Conservation (phyloP, 2,797 vertebrate species). For the Sebastes itinus region DNA sequence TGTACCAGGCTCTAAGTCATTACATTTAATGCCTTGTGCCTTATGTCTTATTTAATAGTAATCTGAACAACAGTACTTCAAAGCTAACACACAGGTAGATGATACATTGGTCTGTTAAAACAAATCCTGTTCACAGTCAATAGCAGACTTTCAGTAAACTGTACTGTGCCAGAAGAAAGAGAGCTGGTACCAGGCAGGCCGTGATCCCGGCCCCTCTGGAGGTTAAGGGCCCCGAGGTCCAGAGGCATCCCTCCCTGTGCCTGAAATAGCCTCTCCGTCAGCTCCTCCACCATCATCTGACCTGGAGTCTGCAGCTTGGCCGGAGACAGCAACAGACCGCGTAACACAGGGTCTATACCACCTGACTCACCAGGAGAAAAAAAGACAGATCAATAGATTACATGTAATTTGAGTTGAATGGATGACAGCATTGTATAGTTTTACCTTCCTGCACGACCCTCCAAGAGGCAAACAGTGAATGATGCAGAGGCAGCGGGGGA, state of each 20-base stretch:
- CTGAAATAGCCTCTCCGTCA: constrained; percentile 86
- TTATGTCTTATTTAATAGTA: no score
- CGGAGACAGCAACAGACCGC: constrained; percentile 81
- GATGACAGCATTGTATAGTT: neutral
- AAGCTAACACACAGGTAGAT: neutral
- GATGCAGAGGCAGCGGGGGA: constrained; percentile 79
- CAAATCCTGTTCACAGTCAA: neutral
- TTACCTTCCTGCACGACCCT: constrained; percentile 84
- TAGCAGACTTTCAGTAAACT: neutral
- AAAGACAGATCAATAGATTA: neutral
- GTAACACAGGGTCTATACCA: constrained; percentile 85
- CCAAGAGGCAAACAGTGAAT: constrained; percentile 83
- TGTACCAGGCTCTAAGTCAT: neutral
- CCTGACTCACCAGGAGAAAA: constrained; percentile 66
- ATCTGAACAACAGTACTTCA: neutral
- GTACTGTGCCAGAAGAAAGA: neutral
- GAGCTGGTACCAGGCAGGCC: constrained; percentile 80
- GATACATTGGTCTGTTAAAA: neutral
- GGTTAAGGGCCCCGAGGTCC: constrained; percentile 85
- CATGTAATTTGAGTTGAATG: neutral
- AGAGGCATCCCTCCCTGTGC: constrained; percentile 85
- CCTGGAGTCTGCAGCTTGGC: constrained; percentile 84
- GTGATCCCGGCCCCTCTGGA: constrained; percentile 86
- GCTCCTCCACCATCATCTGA: constrained; percentile 89
- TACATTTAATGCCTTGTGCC: neutral